Evolutionary conservation across 2,113 vertebrate species (phyloP).

Genomic region (Odocoileus virginianus): DNA sequence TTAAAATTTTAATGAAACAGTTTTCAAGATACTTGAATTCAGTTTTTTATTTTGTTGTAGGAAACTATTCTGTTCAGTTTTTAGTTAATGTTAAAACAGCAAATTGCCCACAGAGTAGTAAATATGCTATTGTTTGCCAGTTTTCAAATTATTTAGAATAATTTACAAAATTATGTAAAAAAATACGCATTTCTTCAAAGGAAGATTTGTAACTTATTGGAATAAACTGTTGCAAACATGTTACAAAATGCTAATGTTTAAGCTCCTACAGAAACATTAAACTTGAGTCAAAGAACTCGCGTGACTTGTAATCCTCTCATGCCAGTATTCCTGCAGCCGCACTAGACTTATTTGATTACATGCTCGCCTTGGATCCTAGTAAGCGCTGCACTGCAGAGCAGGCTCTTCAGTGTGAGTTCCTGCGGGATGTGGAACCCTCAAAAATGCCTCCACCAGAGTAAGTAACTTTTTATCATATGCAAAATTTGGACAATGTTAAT

Average conservation of each 20-base stretch:
- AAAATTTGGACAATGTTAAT: slow-evolving; percentile 7
- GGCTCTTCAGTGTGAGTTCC: slow-evolving; percentile 94
- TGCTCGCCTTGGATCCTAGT: slow-evolving; percentile 97
- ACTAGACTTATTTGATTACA: slow-evolving; percentile 96
- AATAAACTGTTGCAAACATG: not conserved
- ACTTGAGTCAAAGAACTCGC: not conserved
- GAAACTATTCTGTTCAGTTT: not conserved
- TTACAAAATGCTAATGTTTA: not conserved
- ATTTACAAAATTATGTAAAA: not conserved
- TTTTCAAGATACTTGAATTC: slow-evolving; percentile 10
- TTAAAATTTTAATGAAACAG: not conserved
- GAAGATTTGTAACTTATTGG: not conserved
- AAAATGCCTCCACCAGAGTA: slow-evolving; percentile 99
- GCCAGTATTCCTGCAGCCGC: slow-evolving; percentile 92
- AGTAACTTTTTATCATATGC: slow-evolving; percentile 60
- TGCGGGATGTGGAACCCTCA: slow-evolving; percentile 94
- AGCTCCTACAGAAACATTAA: not conserved
- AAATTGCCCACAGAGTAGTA: not conserved
- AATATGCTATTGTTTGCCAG: not conserved
- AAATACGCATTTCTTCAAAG: slow-evolving; percentile 11
- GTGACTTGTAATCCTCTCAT: slow-evolving; percentile 56
- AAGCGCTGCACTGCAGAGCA: slow-evolving; percentile 97
- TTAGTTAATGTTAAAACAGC: not conserved
- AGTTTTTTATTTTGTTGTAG: slow-evolving; percentile 19
- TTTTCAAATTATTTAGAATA: not conserved